Evolutionary conservation across 2,113 vertebrate genomes (phyloP).

Genomic region (human): DNA sequence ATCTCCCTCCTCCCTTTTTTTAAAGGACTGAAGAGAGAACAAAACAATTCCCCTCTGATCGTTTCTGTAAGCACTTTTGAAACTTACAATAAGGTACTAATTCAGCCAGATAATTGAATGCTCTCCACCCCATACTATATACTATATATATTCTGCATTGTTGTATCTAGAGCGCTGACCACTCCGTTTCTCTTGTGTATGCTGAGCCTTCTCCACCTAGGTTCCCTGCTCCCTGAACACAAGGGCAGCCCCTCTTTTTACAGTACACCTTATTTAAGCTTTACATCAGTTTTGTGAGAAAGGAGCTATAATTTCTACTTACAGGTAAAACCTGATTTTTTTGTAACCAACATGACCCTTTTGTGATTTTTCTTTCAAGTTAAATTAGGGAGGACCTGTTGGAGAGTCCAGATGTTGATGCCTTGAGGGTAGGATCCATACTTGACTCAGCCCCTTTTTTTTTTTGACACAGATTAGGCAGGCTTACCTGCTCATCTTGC

Average conservation of each 20-base stretch:
- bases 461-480: neutral
- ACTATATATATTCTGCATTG: neutral
- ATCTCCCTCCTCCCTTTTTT: neutral
- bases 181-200: neutral
- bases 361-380: neutral
- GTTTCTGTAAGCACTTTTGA: neutral
- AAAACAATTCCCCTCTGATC: neutral
- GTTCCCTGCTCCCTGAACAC: neutral
- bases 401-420: neutral
- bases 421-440: neutral
- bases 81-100: neutral
- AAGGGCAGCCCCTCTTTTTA: neutral
- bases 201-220: neutral
- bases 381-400: neutral
- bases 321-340: neutral
- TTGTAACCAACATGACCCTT: neutral
- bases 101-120: neutral
- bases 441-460: neutral
- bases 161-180: neutral
- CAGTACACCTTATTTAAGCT: neutral
- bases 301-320: neutral
- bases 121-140: neutral
- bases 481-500: neutral
- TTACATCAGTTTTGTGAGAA: neutral
- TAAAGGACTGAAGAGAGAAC: neutral